Conservation (phyloP, 2,888 invertebrate species). For the Cinara cedri region DNA sequence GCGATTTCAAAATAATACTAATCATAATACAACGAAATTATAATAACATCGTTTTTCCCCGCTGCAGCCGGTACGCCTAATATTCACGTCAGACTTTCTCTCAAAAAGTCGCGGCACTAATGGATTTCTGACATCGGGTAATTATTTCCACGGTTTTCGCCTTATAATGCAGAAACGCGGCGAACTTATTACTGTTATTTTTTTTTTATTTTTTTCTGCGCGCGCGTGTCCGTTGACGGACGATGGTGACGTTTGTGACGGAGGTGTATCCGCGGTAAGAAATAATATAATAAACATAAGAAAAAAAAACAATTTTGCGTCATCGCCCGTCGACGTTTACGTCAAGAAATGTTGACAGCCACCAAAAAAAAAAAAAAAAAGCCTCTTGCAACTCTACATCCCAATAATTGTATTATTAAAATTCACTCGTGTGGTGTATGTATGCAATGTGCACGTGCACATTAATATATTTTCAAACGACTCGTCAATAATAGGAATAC, state of each 20-base stretch:
- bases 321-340: constrained; percentile 13
- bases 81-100: constrained; percentile 47
- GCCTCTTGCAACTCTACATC: background rate
- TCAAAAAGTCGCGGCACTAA: constrained; percentile 11
- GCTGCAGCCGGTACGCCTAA: background rate
- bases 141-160: constrained; percentile 30
- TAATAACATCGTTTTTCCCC: too few relatives aligned
- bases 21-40: too few relatives aligned
- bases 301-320: background rate
- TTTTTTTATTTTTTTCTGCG: too few relatives aligned
- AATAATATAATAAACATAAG: too few relatives aligned
- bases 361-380: background rate
- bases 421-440: too few relatives aligned
- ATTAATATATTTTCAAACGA: background rate
- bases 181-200: background rate
- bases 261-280: background rate
- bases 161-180: background rate
- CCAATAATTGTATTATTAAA: background rate
- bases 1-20: too few relatives aligned
- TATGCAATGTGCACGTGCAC: too few relatives aligned
- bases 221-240: background rate
- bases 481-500: background rate
- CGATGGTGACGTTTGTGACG: background rate
- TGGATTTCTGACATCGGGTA: constrained; percentile 46
- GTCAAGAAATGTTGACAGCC: constrained; percentile 19